Percentiles rank a stretch among this genome's conserved stretches.
Evolutionary conservation across 2,113 vertebrate genomes (phyloP).

Genomic region (Danio rerio): DNA sequence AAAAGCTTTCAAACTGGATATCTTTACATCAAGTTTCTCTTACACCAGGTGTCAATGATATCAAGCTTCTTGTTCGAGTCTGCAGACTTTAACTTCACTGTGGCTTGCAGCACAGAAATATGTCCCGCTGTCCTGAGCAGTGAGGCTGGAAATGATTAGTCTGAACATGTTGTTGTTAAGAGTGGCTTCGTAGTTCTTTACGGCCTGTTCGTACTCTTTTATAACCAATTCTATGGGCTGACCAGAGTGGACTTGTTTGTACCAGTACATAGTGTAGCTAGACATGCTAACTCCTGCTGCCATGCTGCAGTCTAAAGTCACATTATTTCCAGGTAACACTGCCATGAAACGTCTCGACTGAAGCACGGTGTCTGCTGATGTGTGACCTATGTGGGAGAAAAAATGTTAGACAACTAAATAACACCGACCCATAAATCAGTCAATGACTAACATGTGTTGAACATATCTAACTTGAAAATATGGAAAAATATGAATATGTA

Average conservation of each 20-base stretch:
- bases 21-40: not conserved
- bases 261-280: slow-evolving; percentile 72
- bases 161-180: slow-evolving; percentile 60
- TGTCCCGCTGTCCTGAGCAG: slow-evolving; percentile 59
- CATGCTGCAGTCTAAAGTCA: slow-evolving; percentile 63
- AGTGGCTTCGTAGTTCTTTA: not conserved
- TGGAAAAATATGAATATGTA: too few relatives aligned
- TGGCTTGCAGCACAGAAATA: slow-evolving; percentile 74
- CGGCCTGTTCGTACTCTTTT: slow-evolving; percentile 46
- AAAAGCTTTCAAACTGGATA: not conserved
- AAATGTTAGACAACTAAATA: not conserved
- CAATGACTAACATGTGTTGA: not conserved
- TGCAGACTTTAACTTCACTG: slow-evolving; percentile 58
- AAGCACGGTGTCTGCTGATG: slow-evolving; percentile 46
- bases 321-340: not conserved
- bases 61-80: slow-evolving; percentile 64
- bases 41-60: slow-evolving; percentile 10
- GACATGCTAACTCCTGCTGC: slow-evolving; percentile 56
- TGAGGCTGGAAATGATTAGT: slow-evolving; percentile 57
- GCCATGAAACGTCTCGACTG: slow-evolving; percentile 51
- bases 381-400: slow-evolving; percentile 24
- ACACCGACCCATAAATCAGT: not conserved
- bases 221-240: slow-evolving; percentile 55
- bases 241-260: slow-evolving; percentile 55
- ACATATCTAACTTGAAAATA: not conserved